A percentile compares a stretch with the other conserved stretches of the same genome.
Evolutionary conservation across 2,797 vertebrate species (phyloP).

Genomic region (Hydrophis major): DNA sequence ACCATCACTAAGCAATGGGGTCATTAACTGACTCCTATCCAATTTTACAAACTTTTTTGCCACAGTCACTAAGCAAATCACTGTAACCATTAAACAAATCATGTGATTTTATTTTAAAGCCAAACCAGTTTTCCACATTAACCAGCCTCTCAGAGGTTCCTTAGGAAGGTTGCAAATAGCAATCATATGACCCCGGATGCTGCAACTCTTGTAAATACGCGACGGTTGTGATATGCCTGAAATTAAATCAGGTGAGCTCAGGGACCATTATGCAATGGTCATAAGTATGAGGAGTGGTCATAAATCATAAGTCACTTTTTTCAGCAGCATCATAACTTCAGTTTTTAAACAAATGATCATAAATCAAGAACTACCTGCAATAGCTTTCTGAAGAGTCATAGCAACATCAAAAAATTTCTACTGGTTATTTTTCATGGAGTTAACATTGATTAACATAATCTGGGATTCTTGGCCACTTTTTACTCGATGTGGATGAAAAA

Average conservation of each 20-base stretch:
- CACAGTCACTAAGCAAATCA: not conserved
- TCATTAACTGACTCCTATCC: not conserved
- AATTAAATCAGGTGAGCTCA: not conserved
- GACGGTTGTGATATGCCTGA: too few species aligned
- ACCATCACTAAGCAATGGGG: not conserved
- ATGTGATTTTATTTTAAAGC: too few species aligned
- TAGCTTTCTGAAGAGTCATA: slow-evolving; percentile 61
- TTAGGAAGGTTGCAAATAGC: too few species aligned
- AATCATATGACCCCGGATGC: too few species aligned
- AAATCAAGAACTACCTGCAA: not conserved
- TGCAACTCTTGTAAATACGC: too few species aligned
- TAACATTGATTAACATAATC: slow-evolving; percentile 61
- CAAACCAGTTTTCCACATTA: too few species aligned
- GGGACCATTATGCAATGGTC: not conserved
- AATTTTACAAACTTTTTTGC: not conserved
- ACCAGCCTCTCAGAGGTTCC: too few species aligned
- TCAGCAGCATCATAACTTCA: not conserved
- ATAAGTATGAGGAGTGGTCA: not conserved
- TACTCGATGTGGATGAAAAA: slow-evolving; percentile 2
- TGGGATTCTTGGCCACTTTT: slow-evolving; percentile 51
- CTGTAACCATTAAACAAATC: not conserved
- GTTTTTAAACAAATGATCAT: not conserved
- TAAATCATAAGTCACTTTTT: not conserved
- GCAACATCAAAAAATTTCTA: slow-evolving; percentile 60
- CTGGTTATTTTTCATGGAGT: slow-evolving; percentile 65